These are phyloP conservation scores for Caiman crocodilus DNA, from an alignment of 2,797 vertebrate species.

Conservation along the genomic window DNA sequence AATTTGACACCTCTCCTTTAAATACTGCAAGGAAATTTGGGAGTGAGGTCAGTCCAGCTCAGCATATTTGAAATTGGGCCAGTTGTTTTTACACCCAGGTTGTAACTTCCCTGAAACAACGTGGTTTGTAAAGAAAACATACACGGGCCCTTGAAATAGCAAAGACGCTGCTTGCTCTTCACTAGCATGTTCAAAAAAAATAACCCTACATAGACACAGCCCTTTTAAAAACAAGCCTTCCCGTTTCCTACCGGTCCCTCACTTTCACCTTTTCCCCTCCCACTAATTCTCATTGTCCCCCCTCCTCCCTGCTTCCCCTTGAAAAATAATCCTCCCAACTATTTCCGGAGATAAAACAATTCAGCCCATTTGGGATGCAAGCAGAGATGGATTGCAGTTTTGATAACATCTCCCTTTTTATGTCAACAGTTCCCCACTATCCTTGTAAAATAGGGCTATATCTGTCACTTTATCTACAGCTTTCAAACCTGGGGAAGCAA, in stretches of 20 bases:
- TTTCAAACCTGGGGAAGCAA: not conserved
- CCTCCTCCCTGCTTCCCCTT: not conserved
- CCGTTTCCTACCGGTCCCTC: not conserved
- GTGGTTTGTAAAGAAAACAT: not conserved
- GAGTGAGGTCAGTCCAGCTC: not conserved
- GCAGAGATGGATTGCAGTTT: not conserved
- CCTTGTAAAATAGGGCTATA: not conserved
- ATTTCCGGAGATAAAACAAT: not conserved
- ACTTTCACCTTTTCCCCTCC: not conserved
- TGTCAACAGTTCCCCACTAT: not conserved
- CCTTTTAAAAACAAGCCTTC: not conserved
- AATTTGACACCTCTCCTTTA: fast-evolving
- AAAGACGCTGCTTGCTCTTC: not conserved
- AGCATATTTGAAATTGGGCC: not conserved
- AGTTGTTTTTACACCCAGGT: not conserved
- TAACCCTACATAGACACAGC: fast-evolving
- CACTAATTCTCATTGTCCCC: not conserved
- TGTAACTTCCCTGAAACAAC: not conserved
- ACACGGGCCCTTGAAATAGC: not conserved
- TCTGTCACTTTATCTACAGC: not conserved
- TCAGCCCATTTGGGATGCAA: not conserved
- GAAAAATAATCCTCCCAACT: conserved; percentile 9
- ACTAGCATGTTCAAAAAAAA: fast-evolving
- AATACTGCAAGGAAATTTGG: not conserved
- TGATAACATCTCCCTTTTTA: fast-evolving